These are phyloP conservation scores for Azorinus chamasolen DNA, from an alignment of 2,888 invertebrate species.

Conservation along the genomic window DNA sequence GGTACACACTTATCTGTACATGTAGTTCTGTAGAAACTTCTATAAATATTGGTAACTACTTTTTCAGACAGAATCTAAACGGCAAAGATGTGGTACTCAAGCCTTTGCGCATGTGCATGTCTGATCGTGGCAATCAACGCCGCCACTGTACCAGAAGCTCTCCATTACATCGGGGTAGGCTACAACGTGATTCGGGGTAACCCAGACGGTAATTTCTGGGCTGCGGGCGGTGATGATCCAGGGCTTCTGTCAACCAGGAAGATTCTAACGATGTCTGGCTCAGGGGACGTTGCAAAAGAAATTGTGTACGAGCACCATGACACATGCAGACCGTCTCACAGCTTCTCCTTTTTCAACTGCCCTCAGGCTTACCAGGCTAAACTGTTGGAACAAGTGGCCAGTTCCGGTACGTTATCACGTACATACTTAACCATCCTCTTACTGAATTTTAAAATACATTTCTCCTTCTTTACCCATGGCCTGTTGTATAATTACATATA, in stretches of 20 bases:
- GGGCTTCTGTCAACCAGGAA: slow-evolving; percentile 59
- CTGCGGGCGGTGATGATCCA: slow-evolving; percentile 60
- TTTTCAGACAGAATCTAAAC: too few relatives aligned
- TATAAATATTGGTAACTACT: too few relatives aligned
- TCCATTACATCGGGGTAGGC: slow-evolving; percentile 63
- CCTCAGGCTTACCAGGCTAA: slow-evolving; percentile 58
- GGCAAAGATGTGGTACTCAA: too few relatives aligned
- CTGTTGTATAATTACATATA: too few relatives aligned
- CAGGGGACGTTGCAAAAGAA: slow-evolving; percentile 41
- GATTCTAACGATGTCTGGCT: slow-evolving; percentile 39
- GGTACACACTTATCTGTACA: too few relatives aligned
- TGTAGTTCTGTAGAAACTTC: too few relatives aligned
- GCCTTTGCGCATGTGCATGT: too few relatives aligned
- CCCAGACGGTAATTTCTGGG: slow-evolving; percentile 65
- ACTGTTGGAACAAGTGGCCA: slow-evolving; percentile 43
- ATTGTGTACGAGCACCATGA: slow-evolving; percentile 60
- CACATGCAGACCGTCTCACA: slow-evolving; percentile 52
- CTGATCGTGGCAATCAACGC: slow-evolving; percentile 41
- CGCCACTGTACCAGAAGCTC: slow-evolving; percentile 51
- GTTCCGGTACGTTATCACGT: slow-evolving; percentile 40
- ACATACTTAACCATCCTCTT: too few relatives aligned
- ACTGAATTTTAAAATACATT: too few relatives aligned
- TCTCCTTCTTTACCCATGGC: too few relatives aligned
- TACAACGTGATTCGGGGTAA: slow-evolving; percentile 58
- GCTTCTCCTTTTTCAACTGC: slow-evolving; percentile 56